These are phyloP conservation scores for Trypoxylon attenuatum DNA, from an alignment of 2,888 invertebrate genomes.

Conservation along the genomic window DNA sequence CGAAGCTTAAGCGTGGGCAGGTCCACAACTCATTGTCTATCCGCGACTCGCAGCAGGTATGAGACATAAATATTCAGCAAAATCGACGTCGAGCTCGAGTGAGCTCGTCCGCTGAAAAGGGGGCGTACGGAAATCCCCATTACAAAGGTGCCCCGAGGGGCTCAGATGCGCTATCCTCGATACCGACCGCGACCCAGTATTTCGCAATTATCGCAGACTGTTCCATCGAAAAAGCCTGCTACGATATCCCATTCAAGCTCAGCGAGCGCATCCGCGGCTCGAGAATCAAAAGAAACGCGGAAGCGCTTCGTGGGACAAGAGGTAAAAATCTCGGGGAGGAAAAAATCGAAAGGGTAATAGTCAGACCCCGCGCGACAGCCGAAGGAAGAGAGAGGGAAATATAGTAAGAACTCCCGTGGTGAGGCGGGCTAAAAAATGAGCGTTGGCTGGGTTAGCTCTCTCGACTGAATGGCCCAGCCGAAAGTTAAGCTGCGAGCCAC, in stretches of 20 bases:
- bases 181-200: too few relatives aligned
- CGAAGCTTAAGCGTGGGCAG: slow-evolving; percentile 54
- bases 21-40: slow-evolving; percentile 56
- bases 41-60: slow-evolving; percentile 53
- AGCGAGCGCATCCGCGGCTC: too few relatives aligned
- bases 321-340: too few relatives aligned
- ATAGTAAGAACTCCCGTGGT: slow-evolving; percentile 56
- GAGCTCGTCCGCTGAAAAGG: slow-evolving; percentile 13
- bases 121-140: slow-evolving; percentile 54
- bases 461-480: slow-evolving; percentile 34
- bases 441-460: slow-evolving; percentile 12
- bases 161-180: slow-evolving; percentile 15
- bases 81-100: slow-evolving; percentile 39
- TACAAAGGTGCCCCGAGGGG: slow-evolving; percentile 30
- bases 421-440: slow-evolving; percentile 62
- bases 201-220: too few relatives aligned
- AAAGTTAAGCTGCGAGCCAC: slow-evolving; percentile 51
- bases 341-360: too few relatives aligned
- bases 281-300: too few relatives aligned
- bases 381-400: slow-evolving; percentile 17
- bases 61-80: slow-evolving; percentile 62
- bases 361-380: slow-evolving; percentile 4
- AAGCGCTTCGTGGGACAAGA: too few relatives aligned
- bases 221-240: too few relatives aligned
- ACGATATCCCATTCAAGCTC: too few relatives aligned